These are phyloP conservation scores for Odontocolon sp. DNA, from an alignment of 2,888 invertebrate species.

Conservation along the genomic window DNA sequence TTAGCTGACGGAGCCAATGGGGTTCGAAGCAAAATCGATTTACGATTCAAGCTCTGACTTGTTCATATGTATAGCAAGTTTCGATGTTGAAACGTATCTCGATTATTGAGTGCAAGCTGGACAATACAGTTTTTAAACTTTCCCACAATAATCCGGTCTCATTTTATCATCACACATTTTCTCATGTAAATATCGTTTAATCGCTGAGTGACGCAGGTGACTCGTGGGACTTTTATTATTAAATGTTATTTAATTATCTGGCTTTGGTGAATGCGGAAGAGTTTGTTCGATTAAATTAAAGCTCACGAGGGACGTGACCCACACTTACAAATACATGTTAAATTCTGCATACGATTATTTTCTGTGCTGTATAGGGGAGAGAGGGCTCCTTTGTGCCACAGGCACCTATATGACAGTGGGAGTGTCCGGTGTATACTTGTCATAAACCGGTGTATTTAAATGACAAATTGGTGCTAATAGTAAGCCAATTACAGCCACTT, in stretches of 20 bases:
- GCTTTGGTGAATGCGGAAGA: neutral
- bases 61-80: neutral
- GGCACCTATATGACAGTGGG: too few relatives aligned
- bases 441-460: too few relatives aligned
- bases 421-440: too few relatives aligned
- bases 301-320: neutral
- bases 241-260: constrained; percentile 22
- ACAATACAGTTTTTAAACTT: constrained; percentile 30
- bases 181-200: constrained; percentile 16
- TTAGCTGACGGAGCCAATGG: constrained; percentile 28
- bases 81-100: constrained; percentile 7
- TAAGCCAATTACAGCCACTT: too few relatives aligned
- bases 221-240: constrained; percentile 27
- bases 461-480: too few relatives aligned
- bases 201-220: constrained; percentile 20
- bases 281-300: constrained; percentile 1
- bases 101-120: neutral
- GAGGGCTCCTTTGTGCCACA: too few relatives aligned
- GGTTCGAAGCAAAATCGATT: constrained; percentile 26
- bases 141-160: neutral
- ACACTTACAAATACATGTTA: neutral
- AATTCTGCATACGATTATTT: too few relatives aligned
- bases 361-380: too few relatives aligned
- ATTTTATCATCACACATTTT: neutral
- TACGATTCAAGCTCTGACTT: constrained; percentile 29